These are phyloP conservation scores for Xenops minutus DNA, from an alignment of 2,797 vertebrate genomes.

Conservation along the genomic window DNA sequence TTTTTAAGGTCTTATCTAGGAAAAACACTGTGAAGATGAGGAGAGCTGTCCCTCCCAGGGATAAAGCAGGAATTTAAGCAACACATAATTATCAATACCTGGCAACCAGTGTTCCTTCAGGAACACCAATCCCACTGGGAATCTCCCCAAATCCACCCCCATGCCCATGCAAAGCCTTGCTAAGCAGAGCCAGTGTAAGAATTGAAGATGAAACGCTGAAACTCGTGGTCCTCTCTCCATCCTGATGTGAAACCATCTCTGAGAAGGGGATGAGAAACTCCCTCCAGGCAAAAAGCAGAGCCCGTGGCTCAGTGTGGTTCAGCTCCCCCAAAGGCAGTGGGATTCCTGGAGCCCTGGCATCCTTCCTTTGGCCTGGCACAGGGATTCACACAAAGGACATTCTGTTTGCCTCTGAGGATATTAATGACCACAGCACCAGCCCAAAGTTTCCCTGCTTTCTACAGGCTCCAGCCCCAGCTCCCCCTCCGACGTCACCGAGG, in stretches of 20 bases:
- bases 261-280: neutral
- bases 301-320: conserved; percentile 8
- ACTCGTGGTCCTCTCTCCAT: neutral
- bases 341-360: conserved; percentile 31
- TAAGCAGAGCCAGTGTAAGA: neutral
- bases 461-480: conserved; percentile 27
- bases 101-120: neutral
- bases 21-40: neutral
- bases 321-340: conserved; percentile 30
- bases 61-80: neutral
- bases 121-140: neutral
- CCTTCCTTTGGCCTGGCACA: conserved; percentile 25
- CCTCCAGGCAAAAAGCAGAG: neutral
- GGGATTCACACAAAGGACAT: conserved; percentile 46
- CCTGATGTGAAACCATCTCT: neutral
- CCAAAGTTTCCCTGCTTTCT: conserved; percentile 32
- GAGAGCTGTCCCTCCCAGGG: neutral
- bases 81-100: neutral
- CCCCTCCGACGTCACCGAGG: neutral
- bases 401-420: conserved; percentile 20
- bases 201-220: neutral
- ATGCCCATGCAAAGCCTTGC: neutral
- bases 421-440: conserved; percentile 28
- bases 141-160: neutral
- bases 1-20: neutral